Evolutionary conservation across 1,140 invertebrate species (phyloP), one percentile per base, ranked within the genome.

Genomic region (Drosophila bifasciata): DNA sequence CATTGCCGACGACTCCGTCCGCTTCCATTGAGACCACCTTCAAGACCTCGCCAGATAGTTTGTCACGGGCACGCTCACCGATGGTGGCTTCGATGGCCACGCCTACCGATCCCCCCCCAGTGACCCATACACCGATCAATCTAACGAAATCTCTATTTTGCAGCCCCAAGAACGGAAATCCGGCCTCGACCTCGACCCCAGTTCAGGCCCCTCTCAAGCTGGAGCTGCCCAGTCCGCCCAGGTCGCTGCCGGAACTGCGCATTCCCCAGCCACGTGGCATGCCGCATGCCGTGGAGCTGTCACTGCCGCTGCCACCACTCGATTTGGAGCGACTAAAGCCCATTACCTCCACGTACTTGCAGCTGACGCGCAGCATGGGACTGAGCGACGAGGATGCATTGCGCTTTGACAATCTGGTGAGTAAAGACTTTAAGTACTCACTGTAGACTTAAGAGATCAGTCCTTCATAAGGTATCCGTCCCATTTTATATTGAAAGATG

Each of bases 311-410:
- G 76, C 89, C 89, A 0, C 89, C 89, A 5, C 53, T 91, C 39
- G 90, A 91, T 13, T 63, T 91, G 68, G 88, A 90, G 55, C 97
- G 96, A 90, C 95, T 95, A 79, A 93, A 97, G 67, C 96, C 96
- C 9, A 97, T 97, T 71, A 97, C 96, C 3, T 96, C 96, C 11
- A 96, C 96, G 2, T 97, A 97, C 91, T 92, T 97, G 90, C 97
- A 96, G 90, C 95, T 96, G 83, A 95, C 95, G 92, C 93, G 95
- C 83, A 95, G 93, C 77, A 92, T 95, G 91, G 93, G 93, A 25
- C 92, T 93, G 51, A 92, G 92, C 39, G 94, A 95, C 72, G 93
- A 93, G 69, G 94, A 95, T 41, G 93, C 94, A 1, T 76, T 94
- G 77, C 93, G 94, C 48, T 92, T 93, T 50, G 94, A 95, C 49